Evolutionary conservation across 2,797 vertebrate genomes (phyloP).

Genomic region (Rhabdophis nuchalis): DNA sequence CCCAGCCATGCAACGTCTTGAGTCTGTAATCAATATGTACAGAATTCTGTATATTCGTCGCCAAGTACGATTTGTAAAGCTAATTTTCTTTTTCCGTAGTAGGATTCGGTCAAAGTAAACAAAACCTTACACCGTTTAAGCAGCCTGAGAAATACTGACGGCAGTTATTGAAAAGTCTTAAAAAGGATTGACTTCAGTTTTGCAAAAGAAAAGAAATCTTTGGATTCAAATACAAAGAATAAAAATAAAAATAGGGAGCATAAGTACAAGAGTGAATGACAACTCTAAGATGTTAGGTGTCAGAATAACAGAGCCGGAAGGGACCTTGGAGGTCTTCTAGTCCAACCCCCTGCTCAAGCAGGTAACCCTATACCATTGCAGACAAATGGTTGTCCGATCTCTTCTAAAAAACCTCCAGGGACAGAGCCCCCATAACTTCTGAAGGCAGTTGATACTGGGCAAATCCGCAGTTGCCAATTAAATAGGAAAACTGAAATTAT

Average conservation of each 20-base stretch:
- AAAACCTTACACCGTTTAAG: neutral
- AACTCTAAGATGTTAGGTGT: neutral
- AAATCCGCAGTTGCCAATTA: neutral
- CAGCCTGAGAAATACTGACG: neutral
- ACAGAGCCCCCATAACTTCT: too few relatives aligned
- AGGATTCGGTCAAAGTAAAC: neutral
- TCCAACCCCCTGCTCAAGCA: too few relatives aligned
- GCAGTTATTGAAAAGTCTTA: neutral
- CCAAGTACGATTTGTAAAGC: neutral
- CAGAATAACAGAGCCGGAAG: too few relatives aligned
- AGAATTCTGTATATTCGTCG: fast-evolving
- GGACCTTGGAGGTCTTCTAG: too few relatives aligned
- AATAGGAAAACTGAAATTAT: neutral
- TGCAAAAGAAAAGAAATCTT: neutral
- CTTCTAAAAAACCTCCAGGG: too few relatives aligned
- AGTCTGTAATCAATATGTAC: neutral
- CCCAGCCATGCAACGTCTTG: constrained; percentile 47
- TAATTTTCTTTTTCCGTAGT: neutral
- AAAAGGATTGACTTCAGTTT: neutral
- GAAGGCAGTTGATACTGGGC: neutral
- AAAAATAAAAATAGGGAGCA: neutral
- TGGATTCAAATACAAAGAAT: neutral
- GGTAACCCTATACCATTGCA: too few relatives aligned
- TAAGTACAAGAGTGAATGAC: neutral
- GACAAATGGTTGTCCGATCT: too few relatives aligned